phyloP scores from a whole-genome alignment of 2,888 invertebrate species.

The Callinectes sapidus region DNA sequence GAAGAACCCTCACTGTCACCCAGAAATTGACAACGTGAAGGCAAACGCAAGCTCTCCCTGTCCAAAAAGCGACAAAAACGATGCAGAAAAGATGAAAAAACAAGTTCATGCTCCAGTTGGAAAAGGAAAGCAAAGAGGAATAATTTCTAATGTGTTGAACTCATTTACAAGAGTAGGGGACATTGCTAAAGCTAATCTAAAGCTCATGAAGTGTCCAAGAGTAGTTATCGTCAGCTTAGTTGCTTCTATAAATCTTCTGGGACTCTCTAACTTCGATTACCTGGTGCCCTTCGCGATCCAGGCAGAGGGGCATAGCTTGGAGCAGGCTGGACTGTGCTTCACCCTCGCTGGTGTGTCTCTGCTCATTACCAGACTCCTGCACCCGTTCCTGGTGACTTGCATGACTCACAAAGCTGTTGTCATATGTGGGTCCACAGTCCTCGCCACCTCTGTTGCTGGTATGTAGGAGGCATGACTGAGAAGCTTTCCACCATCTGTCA shows the following conservation, averaged over 20 bases:
- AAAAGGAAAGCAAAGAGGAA: too few species aligned
- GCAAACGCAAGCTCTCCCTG: not conserved
- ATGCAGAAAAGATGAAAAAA: too few species aligned
- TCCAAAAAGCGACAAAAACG: too few species aligned
- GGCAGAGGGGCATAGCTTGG: constrained; percentile 34
- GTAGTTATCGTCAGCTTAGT: constrained; percentile 83
- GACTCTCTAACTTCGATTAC: constrained; percentile 84
- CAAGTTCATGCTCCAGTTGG: too few species aligned
- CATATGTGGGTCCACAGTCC: constrained; percentile 38
- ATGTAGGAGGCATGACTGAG: not conserved
- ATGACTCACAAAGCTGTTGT: constrained; percentile 39
- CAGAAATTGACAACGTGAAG: not conserved
- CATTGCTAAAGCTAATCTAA: not conserved
- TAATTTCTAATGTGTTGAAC: not conserved
- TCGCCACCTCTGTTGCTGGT: constrained; percentile 18
- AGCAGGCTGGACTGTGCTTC: constrained; percentile 48
- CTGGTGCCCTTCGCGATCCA: constrained; percentile 77
- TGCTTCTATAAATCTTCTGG: constrained; percentile 82
- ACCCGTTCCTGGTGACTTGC: constrained; percentile 41
- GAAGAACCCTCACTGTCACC: not conserved
- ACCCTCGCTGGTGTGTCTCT: constrained; percentile 10
- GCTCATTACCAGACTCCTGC: constrained; percentile 36
- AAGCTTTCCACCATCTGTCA: not conserved
- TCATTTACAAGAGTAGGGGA: not conserved
- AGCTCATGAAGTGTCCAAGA: constrained; percentile 77